phyloP scores from a whole-genome alignment of 2,888 invertebrate species.

The Phanerotoma sp. region DNA sequence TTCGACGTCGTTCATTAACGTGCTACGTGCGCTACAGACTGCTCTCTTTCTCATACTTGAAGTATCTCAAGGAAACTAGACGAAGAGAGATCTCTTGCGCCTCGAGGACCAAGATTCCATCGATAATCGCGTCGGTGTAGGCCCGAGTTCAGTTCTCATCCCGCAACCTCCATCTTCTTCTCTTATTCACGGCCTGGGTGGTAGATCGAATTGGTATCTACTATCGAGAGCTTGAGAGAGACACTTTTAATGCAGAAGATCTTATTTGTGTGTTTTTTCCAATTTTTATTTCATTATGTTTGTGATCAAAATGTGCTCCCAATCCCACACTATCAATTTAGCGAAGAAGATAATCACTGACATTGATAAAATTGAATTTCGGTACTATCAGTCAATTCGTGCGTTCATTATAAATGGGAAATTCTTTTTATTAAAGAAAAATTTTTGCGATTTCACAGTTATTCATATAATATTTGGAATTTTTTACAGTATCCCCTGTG shows the following conservation, averaged over 20 bases:
- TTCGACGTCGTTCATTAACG: slow-evolving; percentile 44
- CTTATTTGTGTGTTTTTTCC: neutral
- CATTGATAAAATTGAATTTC: no score
- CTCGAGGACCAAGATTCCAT: slow-evolving; percentile 38
- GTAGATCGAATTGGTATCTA: slow-evolving; percentile 17
- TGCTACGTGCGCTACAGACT: slow-evolving; percentile 34
- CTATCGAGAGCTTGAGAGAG: neutral
- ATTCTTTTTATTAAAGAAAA: no score
- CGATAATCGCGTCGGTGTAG: slow-evolving; percentile 37
- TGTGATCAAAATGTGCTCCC: neutral
- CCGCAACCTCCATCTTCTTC: neutral
- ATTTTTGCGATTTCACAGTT: no score
- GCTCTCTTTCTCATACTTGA: neutral
- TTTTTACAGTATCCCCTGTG: no score
- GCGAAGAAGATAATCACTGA: no score
- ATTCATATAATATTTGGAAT: no score
- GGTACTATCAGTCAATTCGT: no score
- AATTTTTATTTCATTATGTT: neutral
- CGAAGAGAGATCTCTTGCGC: slow-evolving; percentile 11
- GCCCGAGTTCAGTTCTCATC: slow-evolving; percentile 10
- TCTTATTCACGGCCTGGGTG: slow-evolving; percentile 24
- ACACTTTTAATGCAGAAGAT: neutral
- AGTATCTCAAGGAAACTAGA: neutral
- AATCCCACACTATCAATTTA: no score
- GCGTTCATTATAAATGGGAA: no score